These are phyloP conservation scores for Clivina fossor DNA, from an alignment of 2,888 invertebrate species.

Conservation along the genomic window DNA sequence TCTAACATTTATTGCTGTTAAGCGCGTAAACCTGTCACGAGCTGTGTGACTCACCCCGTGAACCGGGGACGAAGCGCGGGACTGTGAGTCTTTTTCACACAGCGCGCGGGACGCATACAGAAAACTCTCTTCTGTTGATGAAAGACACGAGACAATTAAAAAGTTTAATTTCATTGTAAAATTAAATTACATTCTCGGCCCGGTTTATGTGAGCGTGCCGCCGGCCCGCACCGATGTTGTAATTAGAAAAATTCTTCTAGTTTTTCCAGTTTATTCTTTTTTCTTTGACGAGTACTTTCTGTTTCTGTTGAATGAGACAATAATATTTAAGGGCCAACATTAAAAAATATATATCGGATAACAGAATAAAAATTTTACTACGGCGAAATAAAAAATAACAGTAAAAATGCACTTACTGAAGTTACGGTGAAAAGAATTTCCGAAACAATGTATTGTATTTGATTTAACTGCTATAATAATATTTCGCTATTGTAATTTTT, in stretches of 20 bases:
- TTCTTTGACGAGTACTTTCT: no score
- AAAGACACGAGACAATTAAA: conserved; percentile 25
- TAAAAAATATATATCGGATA: conserved; percentile 25
- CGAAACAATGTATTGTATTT: no score
- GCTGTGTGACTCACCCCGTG: background rate
- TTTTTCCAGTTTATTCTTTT: background rate
- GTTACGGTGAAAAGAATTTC: no score
- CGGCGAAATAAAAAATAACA: conserved; percentile 11
- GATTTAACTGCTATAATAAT: no score
- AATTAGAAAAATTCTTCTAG: conserved; percentile 12
- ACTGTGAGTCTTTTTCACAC: no score
- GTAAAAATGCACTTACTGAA: conserved; percentile 12
- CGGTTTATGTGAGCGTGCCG: conserved; percentile 23
- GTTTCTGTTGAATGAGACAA: background rate
- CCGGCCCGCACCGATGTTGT: background rate
- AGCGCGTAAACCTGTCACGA: conserved; percentile 4
- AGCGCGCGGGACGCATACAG: no score
- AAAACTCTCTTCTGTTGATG: background rate
- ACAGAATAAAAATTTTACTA: conserved; percentile 22
- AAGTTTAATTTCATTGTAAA: conserved; percentile 33
- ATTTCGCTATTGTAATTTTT: no score
- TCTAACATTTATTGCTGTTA: conserved; percentile 17
- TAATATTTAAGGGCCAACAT: conserved; percentile 6
- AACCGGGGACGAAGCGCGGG: no score
- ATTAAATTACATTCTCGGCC: conserved; percentile 32